A percentile compares a stretch with the other conserved stretches of the same genome.
These are phyloP conservation scores for Gerris lacustris DNA, from an alignment of 2,888 invertebrate species.

Conservation along the genomic window DNA sequence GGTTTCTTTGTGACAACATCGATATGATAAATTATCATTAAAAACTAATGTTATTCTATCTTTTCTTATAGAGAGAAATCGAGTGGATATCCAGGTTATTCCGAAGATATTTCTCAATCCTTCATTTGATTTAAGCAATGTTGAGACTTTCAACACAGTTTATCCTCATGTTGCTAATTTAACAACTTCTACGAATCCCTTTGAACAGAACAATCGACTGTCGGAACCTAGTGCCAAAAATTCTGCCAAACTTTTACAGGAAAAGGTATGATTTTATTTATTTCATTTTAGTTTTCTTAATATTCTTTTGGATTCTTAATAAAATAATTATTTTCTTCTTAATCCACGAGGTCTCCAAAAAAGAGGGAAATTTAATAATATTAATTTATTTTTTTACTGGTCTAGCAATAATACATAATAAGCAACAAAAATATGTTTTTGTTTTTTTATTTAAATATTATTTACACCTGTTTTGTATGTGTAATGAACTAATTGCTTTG, in stretches of 20 bases:
- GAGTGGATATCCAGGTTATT: conserved; percentile 51
- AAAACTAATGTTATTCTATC: neutral
- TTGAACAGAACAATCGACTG: conserved; percentile 11
- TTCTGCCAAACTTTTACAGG: conserved; percentile 54
- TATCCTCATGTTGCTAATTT: conserved; percentile 49
- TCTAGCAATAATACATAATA: too few species aligned
- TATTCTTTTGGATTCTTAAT: too few species aligned
- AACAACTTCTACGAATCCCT: neutral
- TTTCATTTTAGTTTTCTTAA: conserved; percentile 10
- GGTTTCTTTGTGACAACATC: too few species aligned
- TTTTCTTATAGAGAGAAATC: conserved; percentile 38
- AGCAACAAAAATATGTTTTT: too few species aligned
- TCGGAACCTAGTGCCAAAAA: conserved; percentile 23
- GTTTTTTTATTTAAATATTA: too few species aligned
- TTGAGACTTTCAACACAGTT: conserved; percentile 69
- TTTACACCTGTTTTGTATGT: too few species aligned
- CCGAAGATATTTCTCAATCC: conserved; percentile 76
- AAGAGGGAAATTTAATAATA: too few species aligned
- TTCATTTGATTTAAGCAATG: conserved; percentile 64
- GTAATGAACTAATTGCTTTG: too few species aligned
- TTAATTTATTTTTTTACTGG: too few species aligned
- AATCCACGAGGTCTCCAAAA: too few species aligned
- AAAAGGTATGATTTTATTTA: conserved; percentile 45
- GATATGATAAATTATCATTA: too few species aligned
- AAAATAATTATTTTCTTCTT: too few species aligned